Evolutionary conservation across 1,140 invertebrate species (phyloP).

Genomic region (Macrobrachium rosenbergii): DNA sequence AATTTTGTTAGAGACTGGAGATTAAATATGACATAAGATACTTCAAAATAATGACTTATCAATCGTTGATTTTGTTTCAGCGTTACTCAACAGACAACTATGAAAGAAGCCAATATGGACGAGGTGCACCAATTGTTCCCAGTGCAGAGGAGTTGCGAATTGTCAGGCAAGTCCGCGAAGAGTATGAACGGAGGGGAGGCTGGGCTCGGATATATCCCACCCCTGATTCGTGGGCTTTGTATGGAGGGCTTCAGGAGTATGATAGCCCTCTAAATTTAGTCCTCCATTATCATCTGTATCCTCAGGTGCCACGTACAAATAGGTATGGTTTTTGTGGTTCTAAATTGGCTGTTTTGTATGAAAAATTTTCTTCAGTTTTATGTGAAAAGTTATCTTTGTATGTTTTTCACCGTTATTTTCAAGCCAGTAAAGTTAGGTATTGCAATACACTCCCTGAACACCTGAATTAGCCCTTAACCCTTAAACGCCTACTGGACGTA

Average conservation of each 20-base stretch:
- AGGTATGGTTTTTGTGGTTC: slow-evolving; percentile 17
- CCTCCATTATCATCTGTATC: slow-evolving; percentile 83
- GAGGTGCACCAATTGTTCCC: slow-evolving; percentile 47
- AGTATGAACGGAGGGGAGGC: slow-evolving; percentile 87
- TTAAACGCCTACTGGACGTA: no score
- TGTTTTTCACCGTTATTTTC: no score
- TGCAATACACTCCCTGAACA: no score
- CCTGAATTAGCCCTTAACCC: no score
- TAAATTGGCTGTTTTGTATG: neutral
- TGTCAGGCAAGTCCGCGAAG: slow-evolving; percentile 82
- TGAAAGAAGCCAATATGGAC: slow-evolving; percentile 50
- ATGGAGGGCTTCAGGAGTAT: slow-evolving; percentile 69
- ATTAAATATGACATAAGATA: no score
- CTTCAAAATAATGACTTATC: no score
- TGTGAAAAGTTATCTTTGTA: no score
- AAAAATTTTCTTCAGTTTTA: no score
- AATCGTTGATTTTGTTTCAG: neutral
- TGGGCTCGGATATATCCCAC: slow-evolving; percentile 94
- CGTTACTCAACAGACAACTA: slow-evolving; percentile 62
- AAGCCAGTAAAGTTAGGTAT: no score
- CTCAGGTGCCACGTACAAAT: slow-evolving; percentile 71
- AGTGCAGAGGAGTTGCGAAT: slow-evolving; percentile 85
- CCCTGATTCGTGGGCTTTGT: slow-evolving; percentile 82
- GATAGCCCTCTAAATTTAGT: slow-evolving; percentile 85
- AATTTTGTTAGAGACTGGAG: no score